These are phyloP conservation scores for Xanthorhoe designata DNA, from an alignment of 2,888 invertebrate genomes.

Conservation along the genomic window DNA sequence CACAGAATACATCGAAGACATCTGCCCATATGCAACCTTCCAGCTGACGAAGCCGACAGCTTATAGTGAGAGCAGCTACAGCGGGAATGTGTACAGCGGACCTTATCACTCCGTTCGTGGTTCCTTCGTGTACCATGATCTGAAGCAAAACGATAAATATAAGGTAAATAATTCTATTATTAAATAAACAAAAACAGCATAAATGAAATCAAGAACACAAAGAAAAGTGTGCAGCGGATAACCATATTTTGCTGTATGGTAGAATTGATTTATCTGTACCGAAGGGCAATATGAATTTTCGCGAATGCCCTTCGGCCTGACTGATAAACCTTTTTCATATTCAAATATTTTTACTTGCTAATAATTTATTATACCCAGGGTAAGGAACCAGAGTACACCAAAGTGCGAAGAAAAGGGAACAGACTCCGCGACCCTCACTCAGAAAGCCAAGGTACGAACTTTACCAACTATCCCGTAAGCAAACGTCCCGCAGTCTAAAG, in stretches of 20 bases:
- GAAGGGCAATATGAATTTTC: slow-evolving; percentile 1
- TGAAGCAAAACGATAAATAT: slow-evolving; percentile 92
- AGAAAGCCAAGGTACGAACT: slow-evolving; percentile 90
- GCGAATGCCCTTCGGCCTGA: slow-evolving; percentile 9
- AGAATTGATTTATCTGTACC: too few species aligned
- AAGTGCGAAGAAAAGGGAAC: slow-evolving; percentile 93
- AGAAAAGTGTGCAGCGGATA: too few species aligned
- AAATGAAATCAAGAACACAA: too few species aligned
- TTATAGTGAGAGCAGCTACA: slow-evolving; percentile 96
- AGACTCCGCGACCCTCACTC: slow-evolving; percentile 92
- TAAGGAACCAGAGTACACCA: slow-evolving; percentile 93
- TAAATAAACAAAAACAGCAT: too few species aligned
- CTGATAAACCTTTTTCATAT: neutral
- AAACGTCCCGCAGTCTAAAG: slow-evolving; percentile 51
- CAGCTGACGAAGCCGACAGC: slow-evolving; percentile 94
- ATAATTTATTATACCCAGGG: slow-evolving; percentile 72
- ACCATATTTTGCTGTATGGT: neutral
- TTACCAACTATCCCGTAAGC: slow-evolving; percentile 10
- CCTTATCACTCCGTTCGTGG: slow-evolving; percentile 94
- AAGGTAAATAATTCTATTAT: slow-evolving; percentile 82
- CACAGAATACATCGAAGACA: slow-evolving; percentile 96
- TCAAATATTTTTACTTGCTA: neutral
- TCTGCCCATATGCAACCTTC: slow-evolving; percentile 97
- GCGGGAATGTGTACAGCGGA: slow-evolving; percentile 94
- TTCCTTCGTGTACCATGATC: slow-evolving; percentile 95